These are phyloP conservation scores for Maconellicoccus hirsutus DNA, from an alignment of 1,140 invertebrate genomes.

Conservation along the genomic window DNA sequence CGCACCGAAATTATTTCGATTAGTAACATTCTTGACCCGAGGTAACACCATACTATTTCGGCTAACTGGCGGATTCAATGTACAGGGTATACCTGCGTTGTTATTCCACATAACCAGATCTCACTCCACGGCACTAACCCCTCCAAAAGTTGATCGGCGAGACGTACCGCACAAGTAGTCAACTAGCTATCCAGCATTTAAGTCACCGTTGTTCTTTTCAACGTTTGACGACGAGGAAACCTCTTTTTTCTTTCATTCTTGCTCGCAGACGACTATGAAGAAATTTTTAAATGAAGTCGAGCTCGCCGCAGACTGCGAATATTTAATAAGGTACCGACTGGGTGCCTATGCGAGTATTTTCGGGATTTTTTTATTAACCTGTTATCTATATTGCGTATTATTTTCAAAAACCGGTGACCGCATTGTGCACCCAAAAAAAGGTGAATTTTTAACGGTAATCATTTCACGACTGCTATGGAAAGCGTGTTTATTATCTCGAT, in stretches of 20 bases:
- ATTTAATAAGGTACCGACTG: background rate
- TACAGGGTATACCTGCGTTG: constrained; percentile 6
- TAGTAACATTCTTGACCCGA: constrained; percentile 13
- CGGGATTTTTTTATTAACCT: background rate
- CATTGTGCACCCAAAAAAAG: background rate
- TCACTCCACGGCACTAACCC: constrained; percentile 4
- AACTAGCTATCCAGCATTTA: constrained; percentile 16
- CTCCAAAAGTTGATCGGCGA: constrained; percentile 20
- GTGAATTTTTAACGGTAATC: background rate
- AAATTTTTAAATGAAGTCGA: constrained; percentile 1
- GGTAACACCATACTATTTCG: constrained; percentile 18
- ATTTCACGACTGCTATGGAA: too few relatives aligned
- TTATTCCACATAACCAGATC: constrained; percentile 15
- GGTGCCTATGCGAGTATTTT: background rate
- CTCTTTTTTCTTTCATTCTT: background rate
- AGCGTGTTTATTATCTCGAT: too few relatives aligned
- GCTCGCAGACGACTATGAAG: background rate
- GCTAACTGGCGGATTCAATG: constrained; percentile 3
- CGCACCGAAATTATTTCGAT: constrained; percentile 5
- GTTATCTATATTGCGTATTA: background rate
- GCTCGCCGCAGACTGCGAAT: background rate
- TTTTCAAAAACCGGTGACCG: background rate
- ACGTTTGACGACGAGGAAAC: constrained; percentile 4
- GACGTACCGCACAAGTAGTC: constrained; percentile 13
- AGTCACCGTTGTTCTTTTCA: constrained; percentile 16